Base-by-base conservation (phyloP, 2,888 invertebrate genomes). In the Dromius quadrimaculatus region DNA sequence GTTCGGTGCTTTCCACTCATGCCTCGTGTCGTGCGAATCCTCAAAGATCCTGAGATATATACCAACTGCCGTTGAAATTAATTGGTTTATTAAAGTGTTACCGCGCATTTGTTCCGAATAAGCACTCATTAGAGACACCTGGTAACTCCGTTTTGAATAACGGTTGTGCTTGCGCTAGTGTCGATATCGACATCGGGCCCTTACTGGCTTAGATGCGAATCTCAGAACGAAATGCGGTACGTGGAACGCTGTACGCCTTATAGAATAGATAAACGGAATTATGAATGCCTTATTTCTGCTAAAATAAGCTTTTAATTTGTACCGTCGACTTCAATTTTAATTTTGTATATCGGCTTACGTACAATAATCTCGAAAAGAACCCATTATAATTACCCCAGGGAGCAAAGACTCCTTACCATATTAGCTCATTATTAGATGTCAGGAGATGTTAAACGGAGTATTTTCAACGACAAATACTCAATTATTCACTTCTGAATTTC, bases 121-220 rank as follows among this genome's bases (percentile, higher is more conserved):
- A 61, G 61, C 41, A 38, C 61, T 61, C 61, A 41, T 61, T 61
- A 61, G 61, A 61, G 36, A 61, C 61, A 61, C 61, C 61, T 38
- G 61, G 38, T 22, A 36, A 19, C 36, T 36, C 38, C 38, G 61
- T 22, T 61, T 36, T 38, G 41, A 11, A 61, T 54, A 28, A 28
- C 28, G 54, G 54, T 23, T 9, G 13, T n/a, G 11, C 23, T 13
- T 1, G 28, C 54, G 32, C 19, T 54, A n/a, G 50, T 23, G 20
- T 6, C 9, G 8, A 19, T 3, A 45, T 45, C 3, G 45, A 5
- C 3, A 11, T 13, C 13, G 11, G 8, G 28, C 8, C 9, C 36
- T 4, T 2, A 36, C 36, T 36, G 36, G 36, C 36, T 36, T 11
- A 36, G n/a, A n/a, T 11, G n/a, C 3, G 15, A 8, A 41, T 41